phyloP scores from a whole-genome alignment of 2,113 vertebrate species.

The Antechinus flavipes region DNA sequence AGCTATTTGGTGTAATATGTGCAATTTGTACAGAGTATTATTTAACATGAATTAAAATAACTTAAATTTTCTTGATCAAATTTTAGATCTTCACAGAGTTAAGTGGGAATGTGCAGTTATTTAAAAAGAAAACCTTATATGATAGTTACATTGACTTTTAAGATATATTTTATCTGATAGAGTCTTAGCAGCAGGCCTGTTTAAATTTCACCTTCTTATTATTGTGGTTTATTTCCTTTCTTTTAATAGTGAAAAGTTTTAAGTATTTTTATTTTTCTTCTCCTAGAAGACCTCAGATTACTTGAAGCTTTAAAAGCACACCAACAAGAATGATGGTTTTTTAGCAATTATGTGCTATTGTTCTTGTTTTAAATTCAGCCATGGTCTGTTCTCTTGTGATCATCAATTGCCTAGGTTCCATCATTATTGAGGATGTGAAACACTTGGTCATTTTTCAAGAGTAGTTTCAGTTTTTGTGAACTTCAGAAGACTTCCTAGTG shows the following conservation, averaged over 20 bases:
- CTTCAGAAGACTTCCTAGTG: background rate
- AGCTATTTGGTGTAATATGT: slow-evolving; percentile 83
- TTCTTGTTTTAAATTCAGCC: background rate
- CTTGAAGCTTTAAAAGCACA: slow-evolving; percentile 77
- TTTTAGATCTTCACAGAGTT: slow-evolving; percentile 58
- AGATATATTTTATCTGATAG: slow-evolving; percentile 68
- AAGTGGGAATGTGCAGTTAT: slow-evolving; percentile 34
- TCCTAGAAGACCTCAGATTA: slow-evolving; percentile 75
- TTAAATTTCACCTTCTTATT: slow-evolving; percentile 60
- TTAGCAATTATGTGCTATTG: slow-evolving; percentile 51
- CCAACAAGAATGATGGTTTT: slow-evolving; percentile 56
- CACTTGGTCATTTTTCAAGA: background rate
- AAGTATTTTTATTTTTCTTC: slow-evolving; percentile 62
- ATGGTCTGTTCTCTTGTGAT: slow-evolving; percentile 57
- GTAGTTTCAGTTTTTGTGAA: background rate
- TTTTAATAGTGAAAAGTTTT: slow-evolving; percentile 62
- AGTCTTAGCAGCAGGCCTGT: slow-evolving; percentile 74
- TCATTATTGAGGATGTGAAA: background rate
- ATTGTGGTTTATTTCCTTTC: slow-evolving; percentile 67
- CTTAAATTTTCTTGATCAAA: slow-evolving; percentile 73
- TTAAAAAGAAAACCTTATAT: slow-evolving; percentile 49
- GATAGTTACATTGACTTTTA: background rate
- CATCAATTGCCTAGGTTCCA: slow-evolving; percentile 41
- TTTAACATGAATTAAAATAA: slow-evolving; percentile 82
- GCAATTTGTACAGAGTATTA: slow-evolving; percentile 88